Conservation (phyloP, 1,140 invertebrate species). For the Drosophila ananassae region DNA sequence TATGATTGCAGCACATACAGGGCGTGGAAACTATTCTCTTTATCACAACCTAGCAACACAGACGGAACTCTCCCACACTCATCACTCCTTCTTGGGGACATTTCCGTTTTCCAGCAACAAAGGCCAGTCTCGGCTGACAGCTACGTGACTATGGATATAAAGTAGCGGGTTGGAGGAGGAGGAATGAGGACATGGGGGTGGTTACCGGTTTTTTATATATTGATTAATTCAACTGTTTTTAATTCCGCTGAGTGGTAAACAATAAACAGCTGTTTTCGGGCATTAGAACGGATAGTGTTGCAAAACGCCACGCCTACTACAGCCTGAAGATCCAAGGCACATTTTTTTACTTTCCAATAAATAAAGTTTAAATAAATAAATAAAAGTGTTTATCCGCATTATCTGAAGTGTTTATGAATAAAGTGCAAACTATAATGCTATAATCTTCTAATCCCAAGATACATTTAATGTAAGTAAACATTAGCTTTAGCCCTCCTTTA, state of each 20-base stretch:
- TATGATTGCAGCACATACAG: slow-evolving; percentile 40
- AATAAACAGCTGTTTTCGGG: slow-evolving; percentile 58
- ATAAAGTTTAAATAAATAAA: slow-evolving; percentile 6
- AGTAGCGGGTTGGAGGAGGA: background rate
- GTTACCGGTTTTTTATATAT: slow-evolving; percentile 27
- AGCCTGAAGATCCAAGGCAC: slow-evolving; percentile 8
- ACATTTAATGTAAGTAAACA: background rate
- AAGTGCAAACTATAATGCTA: background rate
- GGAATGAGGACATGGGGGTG: background rate
- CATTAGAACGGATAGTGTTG: slow-evolving; percentile 46
- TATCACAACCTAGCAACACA: slow-evolving; percentile 50
- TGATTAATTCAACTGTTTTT: slow-evolving; percentile 34
- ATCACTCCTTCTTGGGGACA: slow-evolving; percentile 40
- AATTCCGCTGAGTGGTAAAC: slow-evolving; percentile 33
- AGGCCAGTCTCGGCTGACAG: slow-evolving; percentile 11
- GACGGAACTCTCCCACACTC: background rate
- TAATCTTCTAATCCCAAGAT: background rate
- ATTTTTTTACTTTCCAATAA: slow-evolving; percentile 16
- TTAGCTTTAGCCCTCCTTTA: background rate
- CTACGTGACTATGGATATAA: slow-evolving; percentile 6
- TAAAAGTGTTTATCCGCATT: background rate
- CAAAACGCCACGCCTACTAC: slow-evolving; percentile 8
- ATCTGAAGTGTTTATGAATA: background rate
- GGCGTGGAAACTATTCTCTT: slow-evolving; percentile 7
- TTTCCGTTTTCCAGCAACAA: slow-evolving; percentile 46